Conservation (phyloP, 1,140 invertebrate species). For the Ceratina australensis region DNA sequence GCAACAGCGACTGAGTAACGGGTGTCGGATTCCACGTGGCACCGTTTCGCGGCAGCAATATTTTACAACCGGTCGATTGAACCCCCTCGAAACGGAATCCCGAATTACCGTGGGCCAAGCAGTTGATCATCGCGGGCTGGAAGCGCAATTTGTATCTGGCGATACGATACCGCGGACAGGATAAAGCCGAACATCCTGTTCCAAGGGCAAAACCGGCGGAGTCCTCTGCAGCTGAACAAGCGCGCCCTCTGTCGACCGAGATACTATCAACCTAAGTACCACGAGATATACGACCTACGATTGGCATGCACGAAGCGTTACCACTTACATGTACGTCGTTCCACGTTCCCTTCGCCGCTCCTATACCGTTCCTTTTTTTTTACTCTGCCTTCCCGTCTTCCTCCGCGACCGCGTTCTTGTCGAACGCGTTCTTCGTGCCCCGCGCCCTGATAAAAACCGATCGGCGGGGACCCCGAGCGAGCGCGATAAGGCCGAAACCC, state of each 20-base stretch:
- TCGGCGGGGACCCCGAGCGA: neutral
- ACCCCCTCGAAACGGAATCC: constrained; percentile 1
- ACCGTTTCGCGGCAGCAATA: neutral
- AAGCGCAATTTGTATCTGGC: constrained; percentile 66
- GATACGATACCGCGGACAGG: constrained; percentile 56
- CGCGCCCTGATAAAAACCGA: constrained; percentile 46
- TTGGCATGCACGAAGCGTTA: constrained; percentile 69
- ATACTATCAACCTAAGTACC: constrained; percentile 65
- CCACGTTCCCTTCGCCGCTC: constrained; percentile 16
- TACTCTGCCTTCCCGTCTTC: neutral
- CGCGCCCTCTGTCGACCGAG: constrained; percentile 58
- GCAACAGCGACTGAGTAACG: too few species aligned
- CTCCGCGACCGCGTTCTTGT: constrained; percentile 36
- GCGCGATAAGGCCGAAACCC: constrained; percentile 31
- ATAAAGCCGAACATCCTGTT: constrained; percentile 64
- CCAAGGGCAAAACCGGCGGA: constrained; percentile 28
- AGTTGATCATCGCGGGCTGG: constrained; percentile 65
- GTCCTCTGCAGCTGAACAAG: constrained; percentile 49
- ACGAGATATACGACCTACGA: constrained; percentile 68
- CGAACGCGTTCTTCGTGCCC: constrained; percentile 48
- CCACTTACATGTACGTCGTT: constrained; percentile 65
- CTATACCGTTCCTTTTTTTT: constrained; percentile 3
- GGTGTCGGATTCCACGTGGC: too few species aligned
- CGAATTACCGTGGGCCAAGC: constrained; percentile 23
- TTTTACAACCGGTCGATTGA: neutral